Percentiles rank a stretch among this genome's conserved stretches.
phyloP scores from a whole-genome alignment of 2,797 vertebrate genomes.

The Bovichtus variegatus region DNA sequence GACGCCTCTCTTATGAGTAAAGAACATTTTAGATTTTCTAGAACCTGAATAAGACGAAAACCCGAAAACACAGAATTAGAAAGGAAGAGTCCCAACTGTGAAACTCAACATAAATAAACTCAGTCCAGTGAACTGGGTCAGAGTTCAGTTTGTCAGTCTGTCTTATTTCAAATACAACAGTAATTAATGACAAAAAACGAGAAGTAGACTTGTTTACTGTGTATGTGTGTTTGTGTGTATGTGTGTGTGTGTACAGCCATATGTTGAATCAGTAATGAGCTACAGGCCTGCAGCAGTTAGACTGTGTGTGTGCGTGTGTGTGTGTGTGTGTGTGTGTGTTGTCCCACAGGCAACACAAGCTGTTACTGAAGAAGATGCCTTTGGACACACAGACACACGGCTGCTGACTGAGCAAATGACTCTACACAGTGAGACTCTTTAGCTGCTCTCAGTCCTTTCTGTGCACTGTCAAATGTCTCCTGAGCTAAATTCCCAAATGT shows the following conservation, averaged over 20 bases:
- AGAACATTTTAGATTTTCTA: neutral
- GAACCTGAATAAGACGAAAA: neutral
- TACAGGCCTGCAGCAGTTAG: constrained; percentile 69
- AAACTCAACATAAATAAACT: constrained; percentile 57
- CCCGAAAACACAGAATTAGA: neutral
- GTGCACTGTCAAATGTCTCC: constrained; percentile 10
- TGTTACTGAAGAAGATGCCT: constrained; percentile 70
- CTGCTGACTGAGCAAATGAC: constrained; percentile 25
- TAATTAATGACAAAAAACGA: constrained; percentile 55
- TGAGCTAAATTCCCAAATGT: neutral
- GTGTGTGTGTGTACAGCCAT: constrained; percentile 49
- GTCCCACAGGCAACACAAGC: constrained; percentile 78
- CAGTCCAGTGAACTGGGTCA: constrained; percentile 59
- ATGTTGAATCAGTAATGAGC: constrained; percentile 73
- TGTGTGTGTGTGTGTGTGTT: constrained; percentile 37
- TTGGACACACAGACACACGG: constrained; percentile 33
- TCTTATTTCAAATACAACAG: constrained; percentile 41
- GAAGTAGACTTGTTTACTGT: constrained; percentile 35
- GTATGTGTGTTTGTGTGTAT: constrained; percentile 42
- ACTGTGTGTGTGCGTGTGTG: constrained; percentile 12
- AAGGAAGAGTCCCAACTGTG: constrained; percentile 39
- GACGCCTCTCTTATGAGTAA: neutral
- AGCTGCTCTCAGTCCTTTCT: constrained; percentile 13
- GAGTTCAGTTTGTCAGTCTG: constrained; percentile 43
- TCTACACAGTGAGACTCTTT: constrained; percentile 3